Evolutionary conservation across 1,140 invertebrate genomes (phyloP).

Genomic region (Nilaparvata lugens): DNA sequence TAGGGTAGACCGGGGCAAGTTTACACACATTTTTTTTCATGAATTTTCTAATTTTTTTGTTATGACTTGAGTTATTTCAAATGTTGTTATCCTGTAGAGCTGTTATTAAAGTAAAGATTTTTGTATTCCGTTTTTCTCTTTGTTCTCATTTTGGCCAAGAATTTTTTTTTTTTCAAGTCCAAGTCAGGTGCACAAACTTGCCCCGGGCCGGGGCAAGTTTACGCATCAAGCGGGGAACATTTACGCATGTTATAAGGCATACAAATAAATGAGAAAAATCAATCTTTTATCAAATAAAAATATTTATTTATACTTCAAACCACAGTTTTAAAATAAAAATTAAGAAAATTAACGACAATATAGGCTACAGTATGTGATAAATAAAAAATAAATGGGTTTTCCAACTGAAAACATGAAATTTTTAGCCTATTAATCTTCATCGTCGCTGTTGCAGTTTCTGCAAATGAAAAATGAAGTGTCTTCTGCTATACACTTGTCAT

Average conservation of each 20-base stretch:
- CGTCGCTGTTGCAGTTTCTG: background rate
- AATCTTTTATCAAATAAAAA: background rate
- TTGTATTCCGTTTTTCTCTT: too few species aligned
- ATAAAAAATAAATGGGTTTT: background rate
- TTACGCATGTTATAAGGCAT: background rate
- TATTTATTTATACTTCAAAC: background rate
- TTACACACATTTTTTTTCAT: too few species aligned
- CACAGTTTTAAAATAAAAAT: background rate
- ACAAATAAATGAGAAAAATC: background rate
- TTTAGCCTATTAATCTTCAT: constrained; percentile 1
- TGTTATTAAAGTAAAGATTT: too few species aligned
- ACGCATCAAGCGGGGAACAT: background rate
- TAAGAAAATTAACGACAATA: background rate
- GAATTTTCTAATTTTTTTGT: too few species aligned
- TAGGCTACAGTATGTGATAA: too few species aligned
- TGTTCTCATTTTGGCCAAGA: too few species aligned
- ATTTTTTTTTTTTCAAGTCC: too few species aligned
- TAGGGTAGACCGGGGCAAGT: too few species aligned
- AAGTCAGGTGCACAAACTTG: background rate
- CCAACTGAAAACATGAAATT: background rate
- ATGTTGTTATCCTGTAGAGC: too few species aligned
- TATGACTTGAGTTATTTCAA: too few species aligned
- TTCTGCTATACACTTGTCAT: background rate
- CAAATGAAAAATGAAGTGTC: background rate
- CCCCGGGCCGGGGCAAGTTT: constrained; percentile 2